Evolutionary conservation across 2,888 invertebrate species (phyloP).

Genomic region (Iselma pallidipennis): DNA sequence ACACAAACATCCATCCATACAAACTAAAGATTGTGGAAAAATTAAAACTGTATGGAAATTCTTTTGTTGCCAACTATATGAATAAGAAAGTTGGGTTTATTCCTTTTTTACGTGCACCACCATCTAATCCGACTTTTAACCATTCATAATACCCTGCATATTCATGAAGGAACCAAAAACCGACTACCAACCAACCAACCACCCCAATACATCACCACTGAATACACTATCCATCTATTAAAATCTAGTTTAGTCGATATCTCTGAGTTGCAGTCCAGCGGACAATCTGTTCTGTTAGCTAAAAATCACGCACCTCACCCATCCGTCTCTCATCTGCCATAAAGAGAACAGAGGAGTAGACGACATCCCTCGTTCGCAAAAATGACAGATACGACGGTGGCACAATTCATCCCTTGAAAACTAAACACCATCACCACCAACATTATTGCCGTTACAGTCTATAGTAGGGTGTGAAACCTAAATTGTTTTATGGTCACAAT

Average conservation of each 20-base stretch:
- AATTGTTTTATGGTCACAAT: not conserved
- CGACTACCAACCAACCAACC: not conserved
- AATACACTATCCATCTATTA: constrained; percentile 44
- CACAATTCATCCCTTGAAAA: not conserved
- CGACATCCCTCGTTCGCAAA: not conserved
- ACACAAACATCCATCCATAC: constrained; percentile 33
- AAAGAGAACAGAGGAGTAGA: not conserved
- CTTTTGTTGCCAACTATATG: not conserved
- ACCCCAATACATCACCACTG: constrained; percentile 42
- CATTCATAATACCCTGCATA: not conserved
- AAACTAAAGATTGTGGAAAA: not conserved
- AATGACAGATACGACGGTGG: not conserved
- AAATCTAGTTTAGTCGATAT: constrained; percentile 51
- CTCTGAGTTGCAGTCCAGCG: constrained; percentile 47
- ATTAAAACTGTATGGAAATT: not conserved
- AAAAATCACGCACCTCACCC: constrained; percentile 50
- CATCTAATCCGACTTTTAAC: not conserved
- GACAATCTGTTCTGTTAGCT: constrained; percentile 50
- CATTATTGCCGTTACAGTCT: not conserved
- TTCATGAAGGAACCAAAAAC: not conserved
- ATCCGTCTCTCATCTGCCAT: constrained; percentile 2
- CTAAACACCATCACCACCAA: not conserved
- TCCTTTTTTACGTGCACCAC: not conserved
- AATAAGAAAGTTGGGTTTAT: not conserved
- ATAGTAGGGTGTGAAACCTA: not conserved